Conservation (phyloP, 2,797 vertebrate species). For the Enteromius unitaeniatus region DNA sequence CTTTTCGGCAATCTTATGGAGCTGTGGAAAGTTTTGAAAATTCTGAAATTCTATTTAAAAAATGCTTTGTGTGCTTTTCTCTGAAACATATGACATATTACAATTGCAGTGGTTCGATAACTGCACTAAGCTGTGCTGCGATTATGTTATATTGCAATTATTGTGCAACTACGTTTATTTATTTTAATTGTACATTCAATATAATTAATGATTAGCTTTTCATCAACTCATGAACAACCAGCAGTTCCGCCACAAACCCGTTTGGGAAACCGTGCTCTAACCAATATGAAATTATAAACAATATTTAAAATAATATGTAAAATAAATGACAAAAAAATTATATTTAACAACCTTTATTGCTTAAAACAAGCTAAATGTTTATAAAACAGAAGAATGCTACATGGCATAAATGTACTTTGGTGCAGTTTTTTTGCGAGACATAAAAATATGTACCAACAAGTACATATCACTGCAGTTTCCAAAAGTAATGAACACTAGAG, state of each 20-base stretch:
- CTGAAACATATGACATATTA: background rate
- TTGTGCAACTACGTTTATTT: background rate
- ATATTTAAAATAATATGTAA: background rate
- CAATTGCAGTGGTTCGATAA: background rate
- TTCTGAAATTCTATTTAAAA: background rate
- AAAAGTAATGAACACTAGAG: too few species aligned
- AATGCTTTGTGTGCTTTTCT: background rate
- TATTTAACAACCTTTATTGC: background rate
- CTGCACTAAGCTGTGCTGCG: background rate
- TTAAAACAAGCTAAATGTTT: background rate
- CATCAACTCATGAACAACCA: background rate
- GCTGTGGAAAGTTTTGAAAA: background rate
- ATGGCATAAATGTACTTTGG: too few species aligned
- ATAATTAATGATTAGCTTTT: background rate
- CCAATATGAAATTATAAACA: background rate
- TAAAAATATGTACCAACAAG: too few species aligned
- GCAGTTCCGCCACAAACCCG: background rate
- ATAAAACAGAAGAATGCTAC: background rate
- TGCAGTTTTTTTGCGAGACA: too few species aligned
- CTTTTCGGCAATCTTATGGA: background rate
- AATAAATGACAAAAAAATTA: background rate
- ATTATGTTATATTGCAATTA: background rate
- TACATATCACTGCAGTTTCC: too few species aligned
- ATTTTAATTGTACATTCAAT: background rate
- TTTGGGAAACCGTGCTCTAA: background rate